Base-by-base conservation (phyloP, 2,888 invertebrate species). In the Cataglyphis rosenhaueri region DNA sequence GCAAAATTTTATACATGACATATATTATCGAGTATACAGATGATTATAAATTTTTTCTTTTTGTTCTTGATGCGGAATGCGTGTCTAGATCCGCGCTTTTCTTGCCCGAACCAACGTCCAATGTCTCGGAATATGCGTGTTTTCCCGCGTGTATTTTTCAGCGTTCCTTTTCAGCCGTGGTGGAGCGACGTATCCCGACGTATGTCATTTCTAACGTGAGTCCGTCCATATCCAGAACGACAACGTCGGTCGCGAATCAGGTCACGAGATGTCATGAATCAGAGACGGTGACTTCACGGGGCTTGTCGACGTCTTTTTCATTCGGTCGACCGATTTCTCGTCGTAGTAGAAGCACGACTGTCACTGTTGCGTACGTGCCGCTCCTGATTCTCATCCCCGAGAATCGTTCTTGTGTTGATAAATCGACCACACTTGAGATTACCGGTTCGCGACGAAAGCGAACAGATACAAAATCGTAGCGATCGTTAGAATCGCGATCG, bases 221-320 rank as follows among this genome's bases (percentile, higher is more conserved):
- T 68, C 64, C 48, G 41, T 78, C 78, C 82, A 76, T 74, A 68
- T 81, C 57, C 73, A 78, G 81, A 74, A 74, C 78, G 74, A 78
- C 84, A 61, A 38, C 70, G 79, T 38, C 71, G 66, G 79, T 38
- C 74, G 66, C 75, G 85, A 88, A 83, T 81, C 86, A 75, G 84
- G 73, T 78, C 74, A 52, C 52, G 75, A 59, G 59, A 70, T 59
- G 70, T 70, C 78, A 70, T 78, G 70, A 78, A 78, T 59, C 78
- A 70, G 65, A 70, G 65, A 70, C 57, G 25, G 57, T 41, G 76
- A 78, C 59, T 84, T 86, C 82, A 38, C 70, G 71, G 32, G 15
- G 82, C 70, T 5, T 29, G 74, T 41, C 87, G 70, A 83, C 81
- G 81, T 86, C 84, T 86, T 82, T 88, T 85, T 88, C 86, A 57